Conservation (phyloP, 37 sponge, comb jelly and placozoan genomes). For the Geodia barretti region DNA sequence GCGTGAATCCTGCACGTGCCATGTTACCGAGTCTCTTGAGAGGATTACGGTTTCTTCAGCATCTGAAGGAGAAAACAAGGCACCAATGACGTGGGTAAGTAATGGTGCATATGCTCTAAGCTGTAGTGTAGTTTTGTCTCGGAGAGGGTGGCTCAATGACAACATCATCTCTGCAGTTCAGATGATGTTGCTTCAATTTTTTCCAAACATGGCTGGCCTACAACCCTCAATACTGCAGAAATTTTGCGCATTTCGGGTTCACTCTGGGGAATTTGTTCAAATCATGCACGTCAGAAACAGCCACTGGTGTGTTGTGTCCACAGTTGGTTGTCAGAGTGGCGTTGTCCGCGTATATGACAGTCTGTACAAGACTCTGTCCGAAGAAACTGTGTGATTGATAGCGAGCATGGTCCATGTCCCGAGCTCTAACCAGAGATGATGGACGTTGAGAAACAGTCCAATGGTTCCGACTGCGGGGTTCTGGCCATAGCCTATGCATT, state of each 20-base stretch:
- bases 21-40: too few species aligned
- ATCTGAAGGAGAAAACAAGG: background rate
- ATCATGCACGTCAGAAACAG: slow-evolving; percentile 2
- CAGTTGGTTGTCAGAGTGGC: background rate
- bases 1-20: background rate
- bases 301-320: too few species aligned
- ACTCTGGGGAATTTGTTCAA: slow-evolving; percentile 10
- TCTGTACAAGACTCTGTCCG: too few species aligned
- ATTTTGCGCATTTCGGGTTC: background rate
- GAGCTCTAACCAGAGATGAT: background rate
- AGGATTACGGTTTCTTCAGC: background rate
- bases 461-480: slow-evolving; percentile 14
- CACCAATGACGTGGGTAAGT: too few species aligned
- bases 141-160: slow-evolving; percentile 18
- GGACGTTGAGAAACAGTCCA: slow-evolving; percentile 3
- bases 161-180: slow-evolving; percentile 16
- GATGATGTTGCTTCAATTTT: slow-evolving; percentile 2
- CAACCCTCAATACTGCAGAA: slow-evolving; percentile 5
- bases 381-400: background rate
- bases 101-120: too few species aligned
- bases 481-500: slow-evolving; percentile 18
- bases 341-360: background rate
- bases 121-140: too few species aligned
- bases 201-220: background rate
- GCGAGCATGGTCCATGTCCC: slow-evolving; percentile 2